These are phyloP conservation scores for Sinhomidia bicolor DNA, from an alignment of 2,888 invertebrate genomes.

Conservation along the genomic window DNA sequence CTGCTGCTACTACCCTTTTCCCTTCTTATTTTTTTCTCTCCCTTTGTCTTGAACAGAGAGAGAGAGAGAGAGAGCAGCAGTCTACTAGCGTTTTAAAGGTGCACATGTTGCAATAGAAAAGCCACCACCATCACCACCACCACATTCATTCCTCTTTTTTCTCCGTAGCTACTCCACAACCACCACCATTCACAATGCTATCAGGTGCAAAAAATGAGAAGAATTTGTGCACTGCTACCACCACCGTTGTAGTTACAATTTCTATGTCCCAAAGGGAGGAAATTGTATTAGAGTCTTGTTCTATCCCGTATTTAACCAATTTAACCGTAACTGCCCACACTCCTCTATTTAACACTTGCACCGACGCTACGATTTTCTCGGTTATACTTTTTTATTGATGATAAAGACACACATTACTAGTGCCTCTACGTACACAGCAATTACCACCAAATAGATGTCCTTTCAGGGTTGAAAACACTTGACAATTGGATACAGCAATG, in stretches of 20 bases:
- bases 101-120: not conserved
- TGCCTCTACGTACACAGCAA: not conserved
- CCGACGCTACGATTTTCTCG: not conserved
- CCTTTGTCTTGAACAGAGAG: no score
- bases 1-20: no score
- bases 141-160: not conserved
- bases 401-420: no score
- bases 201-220: not conserved
- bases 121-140: not conserved
- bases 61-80: no score
- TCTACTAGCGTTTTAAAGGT: no score
- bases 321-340: no score
- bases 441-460: no score
- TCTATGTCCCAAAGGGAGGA: conserved; percentile 39
- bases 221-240: not conserved
- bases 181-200: not conserved
- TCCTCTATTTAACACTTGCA: not conserved
- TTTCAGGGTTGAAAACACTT: no score
- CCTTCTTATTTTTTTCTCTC: no score
- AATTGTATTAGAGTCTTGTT: conserved; percentile 52
- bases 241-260: not conserved
- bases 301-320: conserved; percentile 34
- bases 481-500: no score
- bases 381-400: no score
- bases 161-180: not conserved